Evolutionary conservation across 2,797 vertebrate genomes (phyloP).

Genomic region (Hozukius guyotensis): DNA sequence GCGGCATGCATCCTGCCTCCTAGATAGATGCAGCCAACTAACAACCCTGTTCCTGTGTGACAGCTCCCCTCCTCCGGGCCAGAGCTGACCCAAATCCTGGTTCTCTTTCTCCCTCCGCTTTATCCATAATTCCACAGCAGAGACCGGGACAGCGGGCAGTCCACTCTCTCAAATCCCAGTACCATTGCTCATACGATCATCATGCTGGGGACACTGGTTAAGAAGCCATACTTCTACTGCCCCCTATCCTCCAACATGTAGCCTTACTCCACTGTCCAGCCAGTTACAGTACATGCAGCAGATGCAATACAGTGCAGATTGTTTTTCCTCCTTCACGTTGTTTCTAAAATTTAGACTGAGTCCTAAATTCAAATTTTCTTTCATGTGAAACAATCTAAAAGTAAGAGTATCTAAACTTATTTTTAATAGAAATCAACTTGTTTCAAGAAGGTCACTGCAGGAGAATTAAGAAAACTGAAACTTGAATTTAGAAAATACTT

Average conservation of each 20-base stretch:
- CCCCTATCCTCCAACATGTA: slow-evolving; percentile 55
- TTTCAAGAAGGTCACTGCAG: not conserved
- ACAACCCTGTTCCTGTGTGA: slow-evolving; percentile 58
- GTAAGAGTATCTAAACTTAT: not conserved
- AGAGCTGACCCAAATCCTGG: slow-evolving; percentile 74
- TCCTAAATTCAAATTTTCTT: not conserved
- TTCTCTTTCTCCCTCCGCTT: slow-evolving; percentile 13
- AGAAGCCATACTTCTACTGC: slow-evolving; percentile 61
- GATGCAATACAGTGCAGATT: not conserved
- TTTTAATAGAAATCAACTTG: not conserved
- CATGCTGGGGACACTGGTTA: slow-evolving; percentile 12
- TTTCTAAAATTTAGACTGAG: not conserved
- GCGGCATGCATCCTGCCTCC: slow-evolving; percentile 57
- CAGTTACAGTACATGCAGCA: not conserved
- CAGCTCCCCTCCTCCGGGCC: slow-evolving; percentile 69
- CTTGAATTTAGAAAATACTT: not conserved
- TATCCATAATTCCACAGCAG: slow-evolving; percentile 29
- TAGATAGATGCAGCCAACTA: slow-evolving; percentile 58
- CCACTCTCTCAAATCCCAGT: slow-evolving; percentile 19
- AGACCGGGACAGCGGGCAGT: slow-evolving; percentile 6
- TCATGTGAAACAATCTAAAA: not conserved
- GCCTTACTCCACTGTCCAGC: slow-evolving; percentile 3
- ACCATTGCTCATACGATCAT: slow-evolving; percentile 8
- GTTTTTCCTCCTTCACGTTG: not conserved
- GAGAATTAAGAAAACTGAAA: not conserved